phyloP scores from a whole-genome alignment of 2,797 vertebrate genomes.

The Urosaurus nigricauda region DNA sequence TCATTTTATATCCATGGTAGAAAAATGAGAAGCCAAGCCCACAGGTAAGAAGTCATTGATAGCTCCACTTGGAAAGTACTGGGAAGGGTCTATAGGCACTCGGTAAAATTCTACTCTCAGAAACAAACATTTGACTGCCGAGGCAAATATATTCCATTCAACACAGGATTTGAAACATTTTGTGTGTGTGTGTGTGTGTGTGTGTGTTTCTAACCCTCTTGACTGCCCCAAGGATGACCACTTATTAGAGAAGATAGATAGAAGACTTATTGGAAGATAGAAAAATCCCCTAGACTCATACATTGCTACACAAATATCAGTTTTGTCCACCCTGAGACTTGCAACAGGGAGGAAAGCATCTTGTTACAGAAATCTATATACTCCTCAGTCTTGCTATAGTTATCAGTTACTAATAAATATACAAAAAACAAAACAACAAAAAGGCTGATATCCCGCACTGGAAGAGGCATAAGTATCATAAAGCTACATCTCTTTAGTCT shows the following conservation, averaged over 20 bases:
- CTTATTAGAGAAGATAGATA: too few relatives aligned
- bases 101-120: slow-evolving; percentile 19
- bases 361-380: not conserved
- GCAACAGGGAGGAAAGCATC: not conserved
- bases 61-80: slow-evolving; percentile 13
- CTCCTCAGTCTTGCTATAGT: not conserved
- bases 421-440: too few relatives aligned
- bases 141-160: slow-evolving; percentile 17
- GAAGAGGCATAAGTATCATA: too few relatives aligned
- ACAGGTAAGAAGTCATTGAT: slow-evolving; percentile 43
- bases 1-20: slow-evolving; percentile 56
- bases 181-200: too few relatives aligned
- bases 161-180: not conserved
- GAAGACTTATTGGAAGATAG: too few relatives aligned
- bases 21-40: slow-evolving; percentile 44
- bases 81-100: not conserved
- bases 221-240: not conserved
- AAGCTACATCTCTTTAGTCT: too few relatives aligned
- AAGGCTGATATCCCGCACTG: too few relatives aligned
- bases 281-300: not conserved
- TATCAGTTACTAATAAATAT: not conserved
- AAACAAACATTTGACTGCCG: not conserved
- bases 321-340: not conserved
- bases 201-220: not conserved
- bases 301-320: not conserved